Percentiles rank a stretch among this genome's conserved stretches.
Conservation (phyloP, 1,140 invertebrate genomes). For the Trinorchestia longiramus region DNA sequence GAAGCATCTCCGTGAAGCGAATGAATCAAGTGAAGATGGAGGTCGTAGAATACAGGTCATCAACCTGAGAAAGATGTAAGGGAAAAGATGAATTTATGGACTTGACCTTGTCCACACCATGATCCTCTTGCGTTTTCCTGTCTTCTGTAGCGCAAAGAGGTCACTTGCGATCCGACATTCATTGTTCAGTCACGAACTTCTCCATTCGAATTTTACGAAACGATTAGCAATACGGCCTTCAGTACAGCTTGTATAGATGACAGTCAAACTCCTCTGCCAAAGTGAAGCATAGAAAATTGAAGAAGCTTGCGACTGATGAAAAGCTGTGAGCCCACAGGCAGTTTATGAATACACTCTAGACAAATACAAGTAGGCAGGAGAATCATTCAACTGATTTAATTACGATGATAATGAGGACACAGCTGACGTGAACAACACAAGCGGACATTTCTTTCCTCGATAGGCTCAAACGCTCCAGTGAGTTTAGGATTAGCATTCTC, state of each 20-base stretch:
- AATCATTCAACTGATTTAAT: neutral
- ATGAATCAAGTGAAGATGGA: neutral
- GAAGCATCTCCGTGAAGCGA: neutral
- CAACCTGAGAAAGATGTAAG: neutral
- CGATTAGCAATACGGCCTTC: neutral
- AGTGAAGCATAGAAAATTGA: neutral
- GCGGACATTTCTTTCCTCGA: neutral
- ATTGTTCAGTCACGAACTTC: neutral
- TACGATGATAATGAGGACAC: neutral
- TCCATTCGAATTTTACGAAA: neutral
- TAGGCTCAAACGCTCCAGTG: neutral
- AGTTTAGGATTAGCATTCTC: neutral
- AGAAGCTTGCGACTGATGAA: neutral
- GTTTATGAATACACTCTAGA: neutral
- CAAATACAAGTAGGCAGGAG: neutral
- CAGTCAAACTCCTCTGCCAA: neutral
- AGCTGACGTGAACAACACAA: too few relatives aligned
- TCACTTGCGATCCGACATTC: neutral
- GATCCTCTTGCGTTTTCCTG: neutral
- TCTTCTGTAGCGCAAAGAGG: neutral
- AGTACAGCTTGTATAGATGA: neutral
- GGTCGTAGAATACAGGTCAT: neutral
- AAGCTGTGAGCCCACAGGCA: neutral
- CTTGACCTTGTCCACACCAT: neutral
- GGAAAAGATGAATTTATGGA: neutral